Conservation (phyloP, 2,888 invertebrate species). For the Aporophyla lueneburgensis region DNA sequence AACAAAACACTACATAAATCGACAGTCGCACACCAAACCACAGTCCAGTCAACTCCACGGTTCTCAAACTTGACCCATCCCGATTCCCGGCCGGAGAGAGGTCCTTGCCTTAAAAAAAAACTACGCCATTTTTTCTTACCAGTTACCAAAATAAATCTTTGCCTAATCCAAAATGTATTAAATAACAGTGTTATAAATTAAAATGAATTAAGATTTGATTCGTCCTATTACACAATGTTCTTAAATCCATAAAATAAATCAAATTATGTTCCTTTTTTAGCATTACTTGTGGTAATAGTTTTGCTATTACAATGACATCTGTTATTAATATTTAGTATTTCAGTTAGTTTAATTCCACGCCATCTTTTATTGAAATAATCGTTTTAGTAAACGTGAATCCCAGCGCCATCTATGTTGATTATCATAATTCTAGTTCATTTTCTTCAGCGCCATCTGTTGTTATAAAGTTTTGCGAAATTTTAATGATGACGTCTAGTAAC, state of each 20-base stretch:
- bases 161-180: too few relatives aligned
- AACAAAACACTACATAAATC: constrained; percentile 78
- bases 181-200: not conserved
- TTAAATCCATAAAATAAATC: not conserved
- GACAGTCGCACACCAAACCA: constrained; percentile 73
- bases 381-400: accelerated
- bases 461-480: not conserved
- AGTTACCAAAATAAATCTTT: constrained; percentile 19
- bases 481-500: constrained; percentile 61
- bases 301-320: constrained; percentile 8
- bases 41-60: constrained; percentile 64
- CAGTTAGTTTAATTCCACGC: not conserved
- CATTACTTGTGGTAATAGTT: constrained; percentile 6
- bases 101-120: constrained; percentile 56
- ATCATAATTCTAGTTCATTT: not conserved
- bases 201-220: accelerated
- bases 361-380: not conserved
- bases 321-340: not conserved
- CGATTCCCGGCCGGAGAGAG: constrained; percentile 43
- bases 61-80: constrained; percentile 65
- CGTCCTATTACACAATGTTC: not conserved
- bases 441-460: not conserved
- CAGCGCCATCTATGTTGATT: constrained; percentile 13
- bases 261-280: not conserved
- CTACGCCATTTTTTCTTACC: constrained; percentile 37